Base-by-base conservation (phyloP, 2,888 invertebrate species). In the Punctoribates punctum region DNA sequence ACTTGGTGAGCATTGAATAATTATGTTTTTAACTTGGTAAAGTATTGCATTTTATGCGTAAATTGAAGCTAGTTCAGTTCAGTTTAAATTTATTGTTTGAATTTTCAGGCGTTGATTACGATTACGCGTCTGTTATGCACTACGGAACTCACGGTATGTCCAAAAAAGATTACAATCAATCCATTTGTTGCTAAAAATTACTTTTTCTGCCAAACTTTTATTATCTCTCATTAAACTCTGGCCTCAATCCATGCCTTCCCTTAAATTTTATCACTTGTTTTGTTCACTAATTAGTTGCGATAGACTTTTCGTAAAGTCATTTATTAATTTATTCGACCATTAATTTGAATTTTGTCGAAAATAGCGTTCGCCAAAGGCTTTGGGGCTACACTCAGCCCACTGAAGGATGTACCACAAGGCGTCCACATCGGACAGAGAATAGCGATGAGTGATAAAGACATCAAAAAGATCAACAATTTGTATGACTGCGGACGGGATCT, bases 391-490 rank as follows among this genome's bases (percentile, higher is more conserved):
- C 6, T 60, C 6, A 60, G 60, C 20, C 60, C 60, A 13, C 60
- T 60, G 6, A 20, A 25, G 6, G 60, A 60, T 23, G 60, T 60
- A 25, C 60, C 60, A 11, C 6, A 20, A 60, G 60, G 60, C 9
- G 60, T 60, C 2, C 11, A 25, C 5, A 60, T 60, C 27, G 60
- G 60, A 25, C 60, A 60, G 27, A 60, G 60, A 27, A 15, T 60
- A 13, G 60, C 60, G 4, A 60, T 60, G 60, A 60, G 60, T 60
- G 60, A 60, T 6, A 60, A 11, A n/a, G 60, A 60, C 27, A 27
- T 60, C 60, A 60, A 27, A 60, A 60, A 60, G 20, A 20, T 60
- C 25, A 60, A 60, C 27, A 20, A 60, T 23, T 60, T 60, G 60
- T 60, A 60, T 60, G 27, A 60, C 25, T 60, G 60, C 60, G 20